A percentile compares a stretch with the other conserved stretches of the same genome.
These are phyloP conservation scores for Apamea anceps DNA, from an alignment of 2,888 invertebrate species.

Conservation along the genomic window DNA sequence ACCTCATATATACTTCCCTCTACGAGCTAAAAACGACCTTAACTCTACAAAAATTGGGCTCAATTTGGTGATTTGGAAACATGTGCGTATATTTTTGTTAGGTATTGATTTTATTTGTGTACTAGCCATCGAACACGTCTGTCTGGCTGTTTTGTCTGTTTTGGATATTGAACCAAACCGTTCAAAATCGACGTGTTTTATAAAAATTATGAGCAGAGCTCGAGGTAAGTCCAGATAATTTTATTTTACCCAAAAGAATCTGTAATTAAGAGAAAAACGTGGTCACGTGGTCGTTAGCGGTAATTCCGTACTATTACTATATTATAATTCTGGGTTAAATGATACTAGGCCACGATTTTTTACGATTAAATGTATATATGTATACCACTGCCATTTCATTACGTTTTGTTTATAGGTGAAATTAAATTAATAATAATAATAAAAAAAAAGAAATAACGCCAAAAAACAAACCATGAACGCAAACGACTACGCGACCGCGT, in stretches of 20 bases:
- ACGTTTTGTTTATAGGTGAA: too few species aligned
- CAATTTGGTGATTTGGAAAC: background rate
- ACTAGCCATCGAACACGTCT: conserved; percentile 32
- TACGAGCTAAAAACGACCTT: conserved; percentile 41
- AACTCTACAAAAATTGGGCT: rapidly evolving
- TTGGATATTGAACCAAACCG: background rate
- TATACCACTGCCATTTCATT: too few species aligned
- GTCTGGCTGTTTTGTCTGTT: conserved; percentile 40
- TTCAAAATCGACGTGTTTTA: background rate
- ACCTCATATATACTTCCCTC: conserved; percentile 43
- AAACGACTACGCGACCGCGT: too few species aligned
- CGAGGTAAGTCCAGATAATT: background rate
- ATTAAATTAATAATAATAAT: too few species aligned
- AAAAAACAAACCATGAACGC: too few species aligned
- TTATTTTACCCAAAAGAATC: background rate
- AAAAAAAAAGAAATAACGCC: too few species aligned
- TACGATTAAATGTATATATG: too few species aligned
- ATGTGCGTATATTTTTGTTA: conserved; percentile 17
- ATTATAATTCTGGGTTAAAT: too few species aligned
- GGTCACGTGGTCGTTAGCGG: background rate
- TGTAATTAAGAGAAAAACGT: background rate
- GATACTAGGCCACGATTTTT: too few species aligned
- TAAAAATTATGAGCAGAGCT: background rate
- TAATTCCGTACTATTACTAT: too few species aligned
- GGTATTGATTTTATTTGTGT: conserved; percentile 57